Base-by-base conservation (phyloP, 2,113 vertebrate species). In the Orthonyx spaldingii region DNA sequence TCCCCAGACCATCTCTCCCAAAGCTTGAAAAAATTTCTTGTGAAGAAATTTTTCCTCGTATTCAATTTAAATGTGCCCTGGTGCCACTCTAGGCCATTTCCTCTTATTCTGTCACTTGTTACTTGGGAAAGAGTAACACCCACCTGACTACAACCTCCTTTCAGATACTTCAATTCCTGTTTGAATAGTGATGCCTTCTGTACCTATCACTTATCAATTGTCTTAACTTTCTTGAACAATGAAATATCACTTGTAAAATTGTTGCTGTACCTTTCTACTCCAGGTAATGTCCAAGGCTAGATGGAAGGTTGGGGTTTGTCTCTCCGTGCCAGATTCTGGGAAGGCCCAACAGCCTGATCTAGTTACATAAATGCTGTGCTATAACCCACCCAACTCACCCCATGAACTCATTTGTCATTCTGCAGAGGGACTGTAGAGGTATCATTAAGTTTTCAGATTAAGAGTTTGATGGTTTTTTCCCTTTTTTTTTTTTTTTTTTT, bases 401-500 rank as follows among this genome's bases (percentile, higher is more conserved):
- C 6, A n/a, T 3, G 0, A 66, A 68, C 10, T 76, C 26, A 46
- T 5, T 12, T 6, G 2, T 39, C 56, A 64, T 75, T 59, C 41
- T 64, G 41, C 20, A 72, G 13, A 74, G 33, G 0, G 0, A 7
- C 3, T 60, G 37, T 55, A 84, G 30, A 37, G 7, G 3, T 32
- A 64, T 37, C 6, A 26, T 13, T 47, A 83, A 30, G 8, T 68
- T 83, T 91, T 59, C 18, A n/a, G 9, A 64, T 86, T 24, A 57
- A 7, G 6, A 13, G 4, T 20, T 33, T 59, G 19, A 13, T n/a
- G 12, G 11, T 9, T 20, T 33, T 33, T 7, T 49, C 4, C 5
- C 5, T 4, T 7, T 21, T 15, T 14, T 10, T 18, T 19, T 7
- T 10, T 9, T 39, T 16, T 30, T 11, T 1, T 2, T 30, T 11